Evolutionary conservation across 2,888 invertebrate genomes (phyloP).

Genomic region (Candidula unifasciata): DNA sequence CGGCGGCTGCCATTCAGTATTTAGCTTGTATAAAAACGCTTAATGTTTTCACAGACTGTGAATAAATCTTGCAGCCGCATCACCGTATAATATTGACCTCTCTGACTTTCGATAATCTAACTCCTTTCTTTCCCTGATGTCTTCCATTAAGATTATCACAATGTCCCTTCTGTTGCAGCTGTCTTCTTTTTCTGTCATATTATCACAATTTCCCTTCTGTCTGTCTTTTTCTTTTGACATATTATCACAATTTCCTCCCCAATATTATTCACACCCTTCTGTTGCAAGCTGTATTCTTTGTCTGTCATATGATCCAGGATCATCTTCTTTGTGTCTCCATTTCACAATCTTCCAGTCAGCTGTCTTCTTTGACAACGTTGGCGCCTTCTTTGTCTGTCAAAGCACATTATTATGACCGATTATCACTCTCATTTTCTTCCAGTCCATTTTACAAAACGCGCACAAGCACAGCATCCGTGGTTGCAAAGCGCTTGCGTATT

Average conservation of each 20-base stretch:
- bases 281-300: too few relatives aligned
- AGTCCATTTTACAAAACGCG: slow-evolving; percentile 27
- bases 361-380: background rate
- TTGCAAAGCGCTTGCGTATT: slow-evolving; percentile 14
- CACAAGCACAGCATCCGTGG: slow-evolving; percentile 6
- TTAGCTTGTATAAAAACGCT: too few relatives aligned
- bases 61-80: too few relatives aligned
- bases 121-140: background rate
- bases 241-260: too few relatives aligned
- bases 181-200: background rate
- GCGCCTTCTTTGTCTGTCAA: background rate
- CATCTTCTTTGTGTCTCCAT: too few relatives aligned
- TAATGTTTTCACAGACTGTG: too few relatives aligned
- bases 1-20: too few relatives aligned
- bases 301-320: too few relatives aligned
- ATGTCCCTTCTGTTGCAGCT: background rate
- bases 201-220: background rate
- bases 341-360: too few relatives aligned
- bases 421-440: slow-evolving; percentile 11
- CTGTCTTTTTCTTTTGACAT: too few relatives aligned
- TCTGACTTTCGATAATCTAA: slow-evolving; percentile 14
- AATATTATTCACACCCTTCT: too few relatives aligned
- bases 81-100: slow-evolving; percentile 13
- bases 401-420: background rate
- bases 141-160: slow-evolving; percentile 7